Evolutionary conservation across 2,888 invertebrate species (phyloP).

Genomic region (Xestoiulus laeticollis): DNA sequence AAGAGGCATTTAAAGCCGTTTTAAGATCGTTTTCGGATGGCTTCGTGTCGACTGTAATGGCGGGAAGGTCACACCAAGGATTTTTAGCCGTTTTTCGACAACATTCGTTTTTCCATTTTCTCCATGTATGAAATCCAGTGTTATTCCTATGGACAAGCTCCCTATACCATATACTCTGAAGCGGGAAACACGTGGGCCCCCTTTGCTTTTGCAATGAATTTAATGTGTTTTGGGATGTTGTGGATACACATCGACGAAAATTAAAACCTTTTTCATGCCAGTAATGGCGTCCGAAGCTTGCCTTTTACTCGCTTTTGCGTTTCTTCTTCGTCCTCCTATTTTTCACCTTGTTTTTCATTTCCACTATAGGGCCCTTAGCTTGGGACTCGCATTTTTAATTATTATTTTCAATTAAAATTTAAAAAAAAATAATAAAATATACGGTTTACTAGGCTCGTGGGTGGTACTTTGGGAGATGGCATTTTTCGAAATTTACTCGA

Average conservation of each 20-base stretch:
- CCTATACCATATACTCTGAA: background rate
- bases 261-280: background rate
- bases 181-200: constrained; percentile 35
- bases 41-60: constrained; percentile 42
- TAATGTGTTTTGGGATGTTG: background rate
- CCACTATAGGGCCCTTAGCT: background rate
- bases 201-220: background rate
- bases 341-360: background rate
- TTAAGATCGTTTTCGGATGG: background rate
- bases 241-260: background rate
- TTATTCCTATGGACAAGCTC: background rate
- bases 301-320: background rate
- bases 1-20: background rate
- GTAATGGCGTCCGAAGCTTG: constrained; percentile 34
- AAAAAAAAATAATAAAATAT: background rate
- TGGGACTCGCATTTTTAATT: background rate
- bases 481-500: no score
- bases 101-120: background rate
- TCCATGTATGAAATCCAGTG: background rate
- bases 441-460: no score
- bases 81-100: background rate
- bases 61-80: constrained; percentile 53
- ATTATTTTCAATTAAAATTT: background rate
- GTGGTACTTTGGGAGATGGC: no score
- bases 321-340: background rate